Conservation (phyloP, 1,140 invertebrate genomes). For the Delia radicum region DNA sequence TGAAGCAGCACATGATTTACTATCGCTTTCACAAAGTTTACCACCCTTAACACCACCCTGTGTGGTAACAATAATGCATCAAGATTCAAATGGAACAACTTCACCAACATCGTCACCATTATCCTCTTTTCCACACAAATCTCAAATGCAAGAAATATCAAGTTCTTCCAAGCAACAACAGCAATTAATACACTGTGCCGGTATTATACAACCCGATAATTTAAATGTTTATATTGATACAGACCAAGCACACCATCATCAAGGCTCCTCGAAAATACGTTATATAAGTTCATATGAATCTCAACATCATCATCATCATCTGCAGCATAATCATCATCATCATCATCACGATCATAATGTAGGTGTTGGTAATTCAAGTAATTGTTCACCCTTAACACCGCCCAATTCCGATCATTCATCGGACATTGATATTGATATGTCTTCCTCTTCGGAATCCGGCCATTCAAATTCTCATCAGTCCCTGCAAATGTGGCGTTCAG, state of each 20-base stretch:
- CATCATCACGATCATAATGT: not conserved
- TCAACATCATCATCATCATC: slow-evolving; percentile 26
- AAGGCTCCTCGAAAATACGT: slow-evolving; percentile 39
- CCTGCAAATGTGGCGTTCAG: slow-evolving; percentile 4
- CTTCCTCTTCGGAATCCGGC: slow-evolving; percentile 56
- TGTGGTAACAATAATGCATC: slow-evolving; percentile 61
- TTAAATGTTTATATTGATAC: slow-evolving; percentile 17
- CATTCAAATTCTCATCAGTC: slow-evolving; percentile 33
- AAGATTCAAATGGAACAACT: slow-evolving; percentile 33
- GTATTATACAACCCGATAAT: slow-evolving; percentile 25
- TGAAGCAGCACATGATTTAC: slow-evolving; percentile 81
- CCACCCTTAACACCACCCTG: slow-evolving; percentile 72
- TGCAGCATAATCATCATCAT: slow-evolving; percentile 18
- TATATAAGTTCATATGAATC: slow-evolving; percentile 48
- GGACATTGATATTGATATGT: slow-evolving; percentile 62
- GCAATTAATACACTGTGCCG: slow-evolving; percentile 21
- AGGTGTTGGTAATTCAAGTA: slow-evolving; percentile 37
- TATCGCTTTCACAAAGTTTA: slow-evolving; percentile 76
- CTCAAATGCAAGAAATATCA: slow-evolving; percentile 47
- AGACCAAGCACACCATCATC: not conserved
- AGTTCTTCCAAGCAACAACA: slow-evolving; percentile 40
- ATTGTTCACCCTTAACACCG: slow-evolving; percentile 63
- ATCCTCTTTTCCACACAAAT: slow-evolving; percentile 33
- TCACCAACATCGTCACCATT: not conserved
- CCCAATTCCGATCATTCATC: slow-evolving; percentile 73